A percentile compares a stretch with the other conserved stretches of the same genome.
Conservation (phyloP, 2,888 invertebrate genomes). For the Napeogenes sylphis region DNA sequence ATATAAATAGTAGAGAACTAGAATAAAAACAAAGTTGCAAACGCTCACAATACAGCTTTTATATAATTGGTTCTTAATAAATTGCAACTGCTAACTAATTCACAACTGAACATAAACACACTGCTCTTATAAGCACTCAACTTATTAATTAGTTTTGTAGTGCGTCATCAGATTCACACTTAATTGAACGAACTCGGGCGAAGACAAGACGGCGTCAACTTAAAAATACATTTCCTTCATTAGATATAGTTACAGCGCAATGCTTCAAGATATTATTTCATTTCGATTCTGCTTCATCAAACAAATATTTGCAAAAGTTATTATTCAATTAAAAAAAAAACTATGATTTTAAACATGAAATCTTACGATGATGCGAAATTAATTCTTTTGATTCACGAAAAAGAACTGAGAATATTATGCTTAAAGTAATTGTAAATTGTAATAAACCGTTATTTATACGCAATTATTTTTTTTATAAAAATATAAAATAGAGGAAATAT, state of each 20-base stretch:
- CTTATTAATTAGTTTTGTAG: conserved; percentile 31
- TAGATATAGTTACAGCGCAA: conserved; percentile 50
- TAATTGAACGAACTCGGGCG: conserved; percentile 63
- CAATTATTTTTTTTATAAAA: too few species aligned
- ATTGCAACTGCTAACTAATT: conserved; percentile 6
- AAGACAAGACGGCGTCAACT: conserved; percentile 66
- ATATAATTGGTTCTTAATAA: conserved; percentile 2
- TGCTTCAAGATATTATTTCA: conserved; percentile 39
- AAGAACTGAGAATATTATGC: neutral
- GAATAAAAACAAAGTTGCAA: neutral
- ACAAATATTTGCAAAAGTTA: conserved; percentile 22
- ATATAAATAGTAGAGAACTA: neutral
- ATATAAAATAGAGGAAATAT: too few species aligned
- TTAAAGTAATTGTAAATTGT: neutral
- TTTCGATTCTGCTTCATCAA: conserved; percentile 32
- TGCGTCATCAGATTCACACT: conserved; percentile 46
- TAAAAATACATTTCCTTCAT: conserved; percentile 67
- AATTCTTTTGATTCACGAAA: neutral
- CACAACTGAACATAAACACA: conserved; percentile 9
- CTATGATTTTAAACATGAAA: neutral
- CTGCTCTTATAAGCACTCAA: conserved; percentile 25
- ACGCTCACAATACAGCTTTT: neutral
- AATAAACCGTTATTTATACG: too few species aligned
- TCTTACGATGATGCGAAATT: neutral
- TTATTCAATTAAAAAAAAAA: conserved; percentile 5